Evolutionary conservation across 2,888 invertebrate genomes (phyloP).

Genomic region (Melanostoma scalare): DNA sequence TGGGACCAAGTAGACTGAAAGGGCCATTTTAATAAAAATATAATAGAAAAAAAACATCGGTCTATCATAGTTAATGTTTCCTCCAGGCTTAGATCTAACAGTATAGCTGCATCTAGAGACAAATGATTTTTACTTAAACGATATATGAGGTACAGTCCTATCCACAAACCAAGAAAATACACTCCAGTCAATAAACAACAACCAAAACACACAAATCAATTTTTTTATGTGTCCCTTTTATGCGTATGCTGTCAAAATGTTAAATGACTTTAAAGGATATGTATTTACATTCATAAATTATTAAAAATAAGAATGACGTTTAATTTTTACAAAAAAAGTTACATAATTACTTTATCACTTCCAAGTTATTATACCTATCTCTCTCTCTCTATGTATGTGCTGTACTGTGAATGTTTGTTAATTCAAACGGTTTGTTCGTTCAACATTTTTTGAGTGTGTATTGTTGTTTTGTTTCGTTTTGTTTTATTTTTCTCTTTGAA

Average conservation of each 20-base stretch:
- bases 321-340: neutral
- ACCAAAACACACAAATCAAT: slow-evolving; percentile 64
- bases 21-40: too few species aligned
- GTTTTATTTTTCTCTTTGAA: slow-evolving; percentile 21
- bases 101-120: neutral
- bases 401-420: slow-evolving; percentile 64
- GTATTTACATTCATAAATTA: slow-evolving; percentile 3
- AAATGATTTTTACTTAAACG: neutral
- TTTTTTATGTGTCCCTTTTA: slow-evolving; percentile 74
- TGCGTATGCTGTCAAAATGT: slow-evolving; percentile 55
- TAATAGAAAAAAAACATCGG: too few species aligned
- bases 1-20: too few species aligned
- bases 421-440: slow-evolving; percentile 58
- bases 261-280: slow-evolving; percentile 15
- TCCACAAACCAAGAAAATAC: slow-evolving; percentile 29
- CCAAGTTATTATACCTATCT: slow-evolving; percentile 20
- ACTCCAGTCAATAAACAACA: slow-evolving; percentile 40
- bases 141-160: slow-evolving; percentile 6
- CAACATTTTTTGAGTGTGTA: slow-evolving; percentile 58
- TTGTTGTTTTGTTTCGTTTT: slow-evolving; percentile 30
- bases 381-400: slow-evolving; percentile 37
- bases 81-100: too few species aligned
- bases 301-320: neutral
- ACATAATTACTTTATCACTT: slow-evolving; percentile 1
- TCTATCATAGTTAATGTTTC: too few species aligned